Conservation (phyloP, 1,140 invertebrate species). For the Eurosta solidaginis region DNA sequence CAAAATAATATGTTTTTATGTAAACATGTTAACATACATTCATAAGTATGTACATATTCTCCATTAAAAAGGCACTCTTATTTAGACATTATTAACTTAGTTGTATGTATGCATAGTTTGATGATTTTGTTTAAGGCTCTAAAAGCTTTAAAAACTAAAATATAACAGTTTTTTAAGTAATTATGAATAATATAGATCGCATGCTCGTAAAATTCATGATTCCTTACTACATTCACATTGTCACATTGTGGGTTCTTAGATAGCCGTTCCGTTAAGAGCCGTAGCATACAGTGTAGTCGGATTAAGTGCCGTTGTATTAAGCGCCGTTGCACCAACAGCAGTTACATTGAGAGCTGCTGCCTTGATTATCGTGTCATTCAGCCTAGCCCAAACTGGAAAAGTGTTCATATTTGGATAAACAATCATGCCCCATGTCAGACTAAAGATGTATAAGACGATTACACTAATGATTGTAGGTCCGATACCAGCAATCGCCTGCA, state of each 20-base stretch:
- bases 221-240: too few relatives aligned
- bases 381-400: constrained; percentile 58
- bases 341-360: neutral
- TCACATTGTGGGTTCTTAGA: too few relatives aligned
- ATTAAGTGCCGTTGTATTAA: neutral
- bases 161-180: too few relatives aligned
- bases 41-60: too few relatives aligned
- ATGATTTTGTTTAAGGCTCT: too few relatives aligned
- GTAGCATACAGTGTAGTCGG: neutral
- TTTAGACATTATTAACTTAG: neutral
- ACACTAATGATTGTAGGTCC: constrained; percentile 79
- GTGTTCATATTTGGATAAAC: constrained; percentile 61
- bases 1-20: neutral
- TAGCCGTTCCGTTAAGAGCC: too few relatives aligned
- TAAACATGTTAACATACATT: too few relatives aligned
- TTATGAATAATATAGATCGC: too few relatives aligned
- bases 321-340: neutral
- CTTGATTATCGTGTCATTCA: neutral
- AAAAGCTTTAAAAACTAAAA: too few relatives aligned
- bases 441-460: constrained; percentile 68
- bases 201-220: too few relatives aligned
- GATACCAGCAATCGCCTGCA: constrained; percentile 72
- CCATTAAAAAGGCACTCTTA: neutral
- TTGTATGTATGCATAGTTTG: neutral
- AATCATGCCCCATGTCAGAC: constrained; percentile 69